Evolutionary conservation across 2,797 vertebrate genomes (phyloP).

Genomic region (Mallotus villosus): DNA sequence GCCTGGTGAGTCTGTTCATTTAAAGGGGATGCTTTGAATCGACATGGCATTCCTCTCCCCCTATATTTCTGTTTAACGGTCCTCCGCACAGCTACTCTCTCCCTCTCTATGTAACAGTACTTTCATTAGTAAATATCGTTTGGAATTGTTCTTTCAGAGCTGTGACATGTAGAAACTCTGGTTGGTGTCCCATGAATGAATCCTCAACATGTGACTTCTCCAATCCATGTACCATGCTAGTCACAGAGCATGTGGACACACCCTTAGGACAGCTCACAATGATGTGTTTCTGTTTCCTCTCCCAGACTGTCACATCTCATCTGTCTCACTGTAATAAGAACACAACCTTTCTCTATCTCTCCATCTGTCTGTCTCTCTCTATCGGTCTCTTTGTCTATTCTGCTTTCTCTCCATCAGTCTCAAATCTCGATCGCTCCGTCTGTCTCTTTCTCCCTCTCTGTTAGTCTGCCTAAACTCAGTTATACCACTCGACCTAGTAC

Average conservation of each 20-base stretch:
- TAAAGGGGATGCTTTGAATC: slow-evolving; percentile 71
- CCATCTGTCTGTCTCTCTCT: slow-evolving; percentile 3
- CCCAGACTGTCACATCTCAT: slow-evolving; percentile 16
- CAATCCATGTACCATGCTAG: slow-evolving; percentile 72
- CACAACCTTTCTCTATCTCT: slow-evolving; percentile 13
- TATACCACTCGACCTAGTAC: neutral
- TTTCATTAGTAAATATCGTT: slow-evolving; percentile 76
- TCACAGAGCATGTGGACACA: slow-evolving; percentile 53
- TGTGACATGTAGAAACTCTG: slow-evolving; percentile 36
- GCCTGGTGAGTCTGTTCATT: slow-evolving; percentile 91
- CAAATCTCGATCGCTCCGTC: neutral
- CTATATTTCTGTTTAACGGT: slow-evolving; percentile 74
- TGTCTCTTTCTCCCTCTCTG: neutral
- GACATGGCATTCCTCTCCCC: slow-evolving; percentile 71
- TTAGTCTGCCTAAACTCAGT: slow-evolving; percentile 10
- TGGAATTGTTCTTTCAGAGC: slow-evolving; percentile 66
- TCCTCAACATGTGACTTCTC: slow-evolving; percentile 76
- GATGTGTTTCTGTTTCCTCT: neutral
- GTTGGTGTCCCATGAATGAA: slow-evolving; percentile 66
- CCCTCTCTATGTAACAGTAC: slow-evolving; percentile 13
- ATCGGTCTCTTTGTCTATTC: neutral
- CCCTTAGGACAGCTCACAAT: neutral
- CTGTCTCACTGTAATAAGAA: slow-evolving; percentile 25
- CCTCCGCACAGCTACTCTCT: slow-evolving; percentile 20
- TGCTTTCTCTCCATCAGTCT: neutral